Evolutionary conservation across 2,888 invertebrate species (phyloP).

Genomic region (Acronicta alni): DNA sequence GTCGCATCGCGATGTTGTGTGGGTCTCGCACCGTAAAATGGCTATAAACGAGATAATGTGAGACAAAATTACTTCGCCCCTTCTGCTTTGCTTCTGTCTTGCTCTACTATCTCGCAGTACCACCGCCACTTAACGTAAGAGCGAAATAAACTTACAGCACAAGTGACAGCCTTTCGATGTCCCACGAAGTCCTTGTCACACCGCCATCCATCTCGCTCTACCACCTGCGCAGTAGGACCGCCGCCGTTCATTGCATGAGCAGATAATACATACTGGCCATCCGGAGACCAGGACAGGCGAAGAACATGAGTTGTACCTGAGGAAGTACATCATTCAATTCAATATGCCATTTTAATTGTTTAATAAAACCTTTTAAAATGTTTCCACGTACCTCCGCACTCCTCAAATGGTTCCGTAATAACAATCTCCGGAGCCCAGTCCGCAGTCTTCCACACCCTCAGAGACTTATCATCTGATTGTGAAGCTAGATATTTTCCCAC

Average conservation of each 20-base stretch:
- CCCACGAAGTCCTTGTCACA: conserved; percentile 99
- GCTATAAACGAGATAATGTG: no score
- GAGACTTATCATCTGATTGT: conserved; percentile 98
- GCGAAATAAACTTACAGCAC: conserved; percentile 90
- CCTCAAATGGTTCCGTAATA: conserved; percentile 97
- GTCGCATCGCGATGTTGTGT: no score
- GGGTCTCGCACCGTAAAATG: no score
- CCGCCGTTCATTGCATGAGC: conserved; percentile 99
- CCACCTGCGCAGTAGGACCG: conserved; percentile 98
- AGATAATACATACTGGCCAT: conserved; percentile 98
- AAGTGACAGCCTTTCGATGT: conserved; percentile 98
- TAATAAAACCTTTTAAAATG: no score
- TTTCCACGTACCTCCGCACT: conserved; percentile 90
- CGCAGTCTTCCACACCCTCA: conserved; percentile 98
- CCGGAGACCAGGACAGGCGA: conserved; percentile 98
- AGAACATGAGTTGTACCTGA: conserved; percentile 96
- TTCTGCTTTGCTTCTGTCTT: no score
- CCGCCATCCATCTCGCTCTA: conserved; percentile 97
- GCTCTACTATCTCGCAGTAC: no score
- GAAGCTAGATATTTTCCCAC: conserved; percentile 98
- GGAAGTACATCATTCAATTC: no score
- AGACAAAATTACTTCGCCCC: no score
- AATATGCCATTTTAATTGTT: no score
- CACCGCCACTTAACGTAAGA: background rate
- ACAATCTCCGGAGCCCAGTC: conserved; percentile 97